A percentile compares a stretch with the other conserved stretches of the same genome.
phyloP scores from a whole-genome alignment of 2,113 vertebrate genomes.

The Argyrosomus japonicus region DNA sequence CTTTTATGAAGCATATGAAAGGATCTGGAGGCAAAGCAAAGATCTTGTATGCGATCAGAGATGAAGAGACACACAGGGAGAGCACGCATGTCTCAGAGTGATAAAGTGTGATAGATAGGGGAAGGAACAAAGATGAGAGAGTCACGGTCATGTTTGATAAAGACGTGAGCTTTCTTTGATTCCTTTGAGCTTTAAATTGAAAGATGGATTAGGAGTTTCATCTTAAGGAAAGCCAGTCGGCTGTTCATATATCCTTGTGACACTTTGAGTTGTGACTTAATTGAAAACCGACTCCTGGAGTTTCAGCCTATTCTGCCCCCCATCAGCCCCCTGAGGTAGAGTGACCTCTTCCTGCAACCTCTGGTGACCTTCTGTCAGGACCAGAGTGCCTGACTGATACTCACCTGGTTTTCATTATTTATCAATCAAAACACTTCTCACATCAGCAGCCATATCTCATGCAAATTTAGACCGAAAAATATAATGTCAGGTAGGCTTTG shows the following conservation, averaged over 20 bases:
- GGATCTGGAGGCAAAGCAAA: neutral
- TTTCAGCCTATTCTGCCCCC: slow-evolving; percentile 63
- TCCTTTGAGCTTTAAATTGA: slow-evolving; percentile 65
- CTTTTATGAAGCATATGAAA: slow-evolving; percentile 12
- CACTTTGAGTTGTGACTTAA: slow-evolving; percentile 74
- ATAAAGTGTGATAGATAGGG: slow-evolving; percentile 51
- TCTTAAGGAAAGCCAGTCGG: slow-evolving; percentile 30
- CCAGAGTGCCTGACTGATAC: slow-evolving; percentile 60
- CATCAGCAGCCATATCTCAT: slow-evolving; percentile 13
- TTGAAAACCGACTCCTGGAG: slow-evolving; percentile 80
- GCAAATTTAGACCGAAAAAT: slow-evolving; percentile 3
- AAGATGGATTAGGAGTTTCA: slow-evolving; percentile 72
- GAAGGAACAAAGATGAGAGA: neutral
- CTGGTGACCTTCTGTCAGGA: slow-evolving; percentile 65
- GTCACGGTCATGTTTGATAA: slow-evolving; percentile 49
- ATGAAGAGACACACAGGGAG: slow-evolving; percentile 18
- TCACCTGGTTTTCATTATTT: slow-evolving; percentile 79
- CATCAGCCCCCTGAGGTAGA: slow-evolving; percentile 62
- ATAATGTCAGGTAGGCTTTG: neutral
- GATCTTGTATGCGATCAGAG: slow-evolving; percentile 15
- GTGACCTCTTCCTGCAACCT: slow-evolving; percentile 75
- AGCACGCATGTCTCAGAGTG: slow-evolving; percentile 19
- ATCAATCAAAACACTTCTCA: slow-evolving; percentile 59
- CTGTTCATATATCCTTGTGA: slow-evolving; percentile 68
- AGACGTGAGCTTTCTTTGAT: slow-evolving; percentile 53